Evolutionary conservation across 2,797 vertebrate genomes (phyloP), one percentile per base, ranked within the genome.

Genomic region (Malurus leucopterus): DNA sequence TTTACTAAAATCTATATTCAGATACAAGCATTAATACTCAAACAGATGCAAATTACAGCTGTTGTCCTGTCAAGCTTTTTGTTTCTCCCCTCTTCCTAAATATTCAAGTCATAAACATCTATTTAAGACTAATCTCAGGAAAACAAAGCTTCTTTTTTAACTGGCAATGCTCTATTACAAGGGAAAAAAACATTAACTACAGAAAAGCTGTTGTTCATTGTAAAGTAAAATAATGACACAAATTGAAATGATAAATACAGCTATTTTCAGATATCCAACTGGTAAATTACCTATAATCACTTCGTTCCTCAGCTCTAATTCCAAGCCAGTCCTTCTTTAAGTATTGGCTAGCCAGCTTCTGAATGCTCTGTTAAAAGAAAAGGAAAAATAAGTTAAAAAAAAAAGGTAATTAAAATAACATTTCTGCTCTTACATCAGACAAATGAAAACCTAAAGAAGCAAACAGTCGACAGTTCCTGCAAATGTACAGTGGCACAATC

Each of bases 261-360:
- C 16, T 30, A 62, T 67, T 90, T 51, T 2, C 40, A 88, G 63
- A 93, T 30, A 75, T 49, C 63, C 63, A 89, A n/a, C 83, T 88
- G 80, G 50, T 61, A 79, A 84, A 89, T 97, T 96, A 99, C 99
- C 99, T 99, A 96, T 99, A 99, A 96, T 99, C 99, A 78, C 97
- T 98, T 87, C 98, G 97, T 90, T 99, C 99, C 54, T 99, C 99
- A 46, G 98, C 96, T 96, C 98, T 99, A 93, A 99, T 96, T 77
- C 98, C 98, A 71, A 98, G 98, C 99, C 99, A 99, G 95, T 99
- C 99, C 96, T 98, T 99, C 97, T 99, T 99, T 80, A 99, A 96
- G 96, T 99, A 99, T 63, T 99, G 99, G 96, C 98, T 98, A 44
- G 99, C 98, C 97, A 99, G 96, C 94, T 99, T 99, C 97, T 99